These are phyloP conservation scores for Hippoglossus stenolepis DNA, from an alignment of 2,113 vertebrate species.

Conservation along the genomic window DNA sequence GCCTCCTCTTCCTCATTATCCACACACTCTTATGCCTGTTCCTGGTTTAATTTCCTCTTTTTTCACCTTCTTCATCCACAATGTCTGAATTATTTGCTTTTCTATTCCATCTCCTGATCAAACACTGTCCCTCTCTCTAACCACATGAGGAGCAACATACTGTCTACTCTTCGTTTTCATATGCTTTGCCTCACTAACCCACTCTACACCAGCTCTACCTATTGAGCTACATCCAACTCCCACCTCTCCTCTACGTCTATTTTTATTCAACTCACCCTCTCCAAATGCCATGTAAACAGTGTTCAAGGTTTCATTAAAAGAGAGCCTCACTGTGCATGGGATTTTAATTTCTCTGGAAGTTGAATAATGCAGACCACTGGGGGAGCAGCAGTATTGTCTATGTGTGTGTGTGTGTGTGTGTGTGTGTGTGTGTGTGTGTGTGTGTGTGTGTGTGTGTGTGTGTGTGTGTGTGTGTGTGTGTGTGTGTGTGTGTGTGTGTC, in stretches of 20 bases:
- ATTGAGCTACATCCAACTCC: not conserved
- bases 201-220: not conserved
- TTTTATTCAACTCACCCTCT: not conserved
- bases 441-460: not conserved
- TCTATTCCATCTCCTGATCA: not conserved
- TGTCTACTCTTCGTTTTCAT: conserved; percentile 9
- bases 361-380: conserved; percentile 15
- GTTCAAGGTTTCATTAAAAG: conserved; percentile 10
- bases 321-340: conserved; percentile 18
- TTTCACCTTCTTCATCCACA: not conserved
- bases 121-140: not conserved
- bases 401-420: not conserved
- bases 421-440: not conserved
- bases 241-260: no score
- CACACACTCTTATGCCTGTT: not conserved
- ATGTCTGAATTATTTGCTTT: not conserved
- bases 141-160: not conserved
- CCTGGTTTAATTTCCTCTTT: not conserved
- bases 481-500: not conserved
- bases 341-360: conserved; percentile 25
- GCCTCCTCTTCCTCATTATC: conserved; percentile 22
- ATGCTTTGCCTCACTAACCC: conserved; percentile 7
- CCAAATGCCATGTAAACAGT: not conserved
- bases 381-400: conserved; percentile 1
- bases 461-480: not conserved